These are phyloP conservation scores for Zeuzera pyrina DNA, from an alignment of 2,888 invertebrate species.

Conservation along the genomic window DNA sequence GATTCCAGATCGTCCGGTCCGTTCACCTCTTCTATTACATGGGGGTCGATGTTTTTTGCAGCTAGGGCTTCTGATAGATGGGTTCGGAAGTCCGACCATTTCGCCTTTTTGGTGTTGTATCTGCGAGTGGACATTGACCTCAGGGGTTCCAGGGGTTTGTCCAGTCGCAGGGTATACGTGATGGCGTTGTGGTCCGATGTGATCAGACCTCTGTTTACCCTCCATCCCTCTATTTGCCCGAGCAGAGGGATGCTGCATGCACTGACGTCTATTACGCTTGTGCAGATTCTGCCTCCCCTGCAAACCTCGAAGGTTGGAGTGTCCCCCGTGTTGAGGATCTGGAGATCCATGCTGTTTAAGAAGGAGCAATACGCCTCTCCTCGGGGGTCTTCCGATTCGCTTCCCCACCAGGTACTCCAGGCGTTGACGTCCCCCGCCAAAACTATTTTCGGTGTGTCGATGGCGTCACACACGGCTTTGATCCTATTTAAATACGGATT, in stretches of 20 bases:
- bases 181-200: conserved; percentile 20
- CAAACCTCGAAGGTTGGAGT: conserved; percentile 14
- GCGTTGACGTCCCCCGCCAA: conserved; percentile 3
- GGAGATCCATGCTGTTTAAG: conserved; percentile 13
- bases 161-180: conserved; percentile 10
- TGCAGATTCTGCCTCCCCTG: too few species aligned
- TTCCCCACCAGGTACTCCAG: conserved; percentile 3
- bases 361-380: conserved; percentile 11
- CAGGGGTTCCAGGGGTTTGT: not conserved
- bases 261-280: too few species aligned
- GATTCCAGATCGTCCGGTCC: not conserved
- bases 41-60: too few species aligned
- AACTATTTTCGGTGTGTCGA: not conserved
- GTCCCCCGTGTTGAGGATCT: conserved; percentile 14
- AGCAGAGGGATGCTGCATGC: too few species aligned
- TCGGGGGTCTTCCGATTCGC: conserved; percentile 10
- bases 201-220: conserved; percentile 10
- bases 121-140: conserved; percentile 7
- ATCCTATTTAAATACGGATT: too few species aligned
- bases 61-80: too few species aligned
- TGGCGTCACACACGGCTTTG: too few species aligned
- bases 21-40: too few species aligned
- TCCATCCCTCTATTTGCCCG: conserved; percentile 14
- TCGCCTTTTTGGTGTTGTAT: too few species aligned
- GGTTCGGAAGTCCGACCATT: conserved; percentile 15